phyloP scores from a whole-genome alignment of 2,797 vertebrate genomes.

The Typhlichthys eigenmanni region DNA sequence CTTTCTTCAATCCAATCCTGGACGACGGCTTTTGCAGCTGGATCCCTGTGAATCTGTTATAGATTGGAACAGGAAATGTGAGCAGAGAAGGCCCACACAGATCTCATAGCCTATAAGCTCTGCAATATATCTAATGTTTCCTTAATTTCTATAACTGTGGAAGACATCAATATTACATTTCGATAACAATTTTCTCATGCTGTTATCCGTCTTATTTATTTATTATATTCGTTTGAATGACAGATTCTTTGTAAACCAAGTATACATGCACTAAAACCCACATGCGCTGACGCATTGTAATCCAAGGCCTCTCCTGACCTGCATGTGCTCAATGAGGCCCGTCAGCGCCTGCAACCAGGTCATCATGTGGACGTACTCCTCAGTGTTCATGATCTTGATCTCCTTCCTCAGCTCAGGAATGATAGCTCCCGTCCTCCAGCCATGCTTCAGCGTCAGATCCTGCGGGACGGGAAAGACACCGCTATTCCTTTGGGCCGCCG shows the following conservation, averaged over 20 bases:
- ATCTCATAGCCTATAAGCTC: neutral
- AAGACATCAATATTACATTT: no score
- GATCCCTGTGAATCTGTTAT: slow-evolving; percentile 86
- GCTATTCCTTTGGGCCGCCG: no score
- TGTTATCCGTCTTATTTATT: no score
- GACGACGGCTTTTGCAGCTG: slow-evolving; percentile 86
- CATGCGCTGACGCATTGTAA: neutral
- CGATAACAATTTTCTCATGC: no score
- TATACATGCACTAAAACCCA: neutral
- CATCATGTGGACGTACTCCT: slow-evolving; percentile 88
- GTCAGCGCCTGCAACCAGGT: slow-evolving; percentile 95
- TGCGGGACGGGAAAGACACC: slow-evolving; percentile 48
- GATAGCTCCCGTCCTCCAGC: slow-evolving; percentile 97
- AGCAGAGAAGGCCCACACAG: no score
- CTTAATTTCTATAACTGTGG: no score
- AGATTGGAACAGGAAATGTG: neutral
- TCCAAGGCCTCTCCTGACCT: slow-evolving; percentile 81
- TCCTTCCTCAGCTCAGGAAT: slow-evolving; percentile 95
- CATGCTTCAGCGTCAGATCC: slow-evolving; percentile 97
- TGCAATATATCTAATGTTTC: no score
- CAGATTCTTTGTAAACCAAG: no score
- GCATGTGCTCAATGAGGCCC: slow-evolving; percentile 93
- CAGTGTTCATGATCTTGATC: slow-evolving; percentile 97
- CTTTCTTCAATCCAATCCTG: slow-evolving; percentile 93
- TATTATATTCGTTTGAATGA: no score